A percentile compares a stretch with the other conserved stretches of the same genome.
These are phyloP conservation scores for Neoitamus cyanurus DNA, from an alignment of 2,888 invertebrate genomes.

Conservation along the genomic window DNA sequence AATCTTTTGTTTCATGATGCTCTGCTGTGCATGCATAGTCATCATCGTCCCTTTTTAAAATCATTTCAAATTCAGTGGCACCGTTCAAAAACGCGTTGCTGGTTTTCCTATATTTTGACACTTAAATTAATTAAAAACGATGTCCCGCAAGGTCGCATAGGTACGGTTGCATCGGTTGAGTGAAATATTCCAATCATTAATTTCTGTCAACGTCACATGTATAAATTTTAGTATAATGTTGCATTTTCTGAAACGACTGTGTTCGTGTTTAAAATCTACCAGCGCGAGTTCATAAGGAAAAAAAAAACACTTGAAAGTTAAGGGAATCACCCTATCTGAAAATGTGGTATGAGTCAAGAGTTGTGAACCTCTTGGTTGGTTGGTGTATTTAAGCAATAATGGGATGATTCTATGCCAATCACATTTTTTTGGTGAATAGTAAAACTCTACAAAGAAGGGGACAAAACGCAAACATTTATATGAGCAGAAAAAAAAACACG, in stretches of 20 bases:
- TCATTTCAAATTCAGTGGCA: background rate
- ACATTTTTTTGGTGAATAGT: too few species aligned
- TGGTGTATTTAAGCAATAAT: too few species aligned
- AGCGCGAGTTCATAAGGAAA: too few species aligned
- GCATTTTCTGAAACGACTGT: background rate
- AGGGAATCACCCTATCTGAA: too few species aligned
- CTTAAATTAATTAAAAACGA: constrained; percentile 32
- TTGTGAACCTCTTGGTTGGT: too few species aligned
- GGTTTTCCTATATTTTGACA: constrained; percentile 6
- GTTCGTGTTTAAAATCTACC: too few species aligned
- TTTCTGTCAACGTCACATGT: background rate
- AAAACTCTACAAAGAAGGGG: too few species aligned
- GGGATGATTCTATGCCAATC: too few species aligned
- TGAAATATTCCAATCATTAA: constrained; percentile 12
- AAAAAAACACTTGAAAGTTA: too few species aligned
- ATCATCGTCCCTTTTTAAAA: background rate
- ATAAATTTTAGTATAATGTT: constrained; percentile 2
- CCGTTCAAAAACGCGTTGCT: background rate
- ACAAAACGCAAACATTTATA: too few species aligned
- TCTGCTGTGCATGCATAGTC: background rate
- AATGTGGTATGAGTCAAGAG: too few species aligned
- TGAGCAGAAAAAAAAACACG: too few species aligned
- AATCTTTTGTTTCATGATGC: background rate
- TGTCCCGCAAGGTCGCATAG: background rate
- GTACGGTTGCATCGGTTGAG: background rate